Percentiles rank a stretch among this genome's conserved stretches.
Evolutionary conservation across 2,113 vertebrate species (phyloP).

Genomic region (Stigmatopora argus): DNA sequence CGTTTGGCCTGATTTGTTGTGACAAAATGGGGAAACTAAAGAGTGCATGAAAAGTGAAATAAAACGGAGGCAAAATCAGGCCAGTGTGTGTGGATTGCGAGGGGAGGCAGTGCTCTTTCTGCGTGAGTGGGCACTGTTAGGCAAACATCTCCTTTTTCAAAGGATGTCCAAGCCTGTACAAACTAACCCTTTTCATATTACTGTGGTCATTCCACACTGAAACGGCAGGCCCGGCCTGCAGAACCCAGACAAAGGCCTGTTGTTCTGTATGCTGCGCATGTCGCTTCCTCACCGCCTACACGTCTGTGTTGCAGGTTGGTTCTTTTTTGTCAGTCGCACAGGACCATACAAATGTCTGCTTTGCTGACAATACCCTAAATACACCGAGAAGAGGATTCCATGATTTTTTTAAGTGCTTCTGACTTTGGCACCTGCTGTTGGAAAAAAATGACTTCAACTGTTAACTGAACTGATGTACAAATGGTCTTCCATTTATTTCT

Average conservation of each 20-base stretch:
- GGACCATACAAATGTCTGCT: neutral
- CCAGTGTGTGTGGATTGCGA: conserved; percentile 18
- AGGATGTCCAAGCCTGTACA: conserved; percentile 47
- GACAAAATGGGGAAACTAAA: conserved; percentile 4
- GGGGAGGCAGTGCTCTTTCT: conserved; percentile 23
- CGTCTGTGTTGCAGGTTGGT: conserved; percentile 15
- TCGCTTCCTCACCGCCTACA: conserved; percentile 39
- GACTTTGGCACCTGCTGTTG: conserved; percentile 5
- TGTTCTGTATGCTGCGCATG: conserved; percentile 44
- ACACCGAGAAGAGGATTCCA: neutral
- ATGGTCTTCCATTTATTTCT: neutral
- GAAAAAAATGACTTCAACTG: neutral
- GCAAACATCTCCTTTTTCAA: conserved; percentile 54
- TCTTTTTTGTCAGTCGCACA: conserved; percentile 15
- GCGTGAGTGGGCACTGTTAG: conserved; percentile 45
- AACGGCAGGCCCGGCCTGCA: conserved; percentile 44
- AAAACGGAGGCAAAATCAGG: conserved; percentile 6
- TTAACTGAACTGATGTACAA: neutral
- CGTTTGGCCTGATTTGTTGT: conserved; percentile 5
- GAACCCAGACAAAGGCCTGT: conserved; percentile 60
- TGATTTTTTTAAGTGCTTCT: neutral
- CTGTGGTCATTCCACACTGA: conserved; percentile 56
- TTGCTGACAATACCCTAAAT: neutral
- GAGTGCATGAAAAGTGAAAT: neutral
- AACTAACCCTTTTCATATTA: conserved; percentile 48